phyloP scores from a whole-genome alignment of 2,113 vertebrate species.

The Cynopterus brachyotis region DNA sequence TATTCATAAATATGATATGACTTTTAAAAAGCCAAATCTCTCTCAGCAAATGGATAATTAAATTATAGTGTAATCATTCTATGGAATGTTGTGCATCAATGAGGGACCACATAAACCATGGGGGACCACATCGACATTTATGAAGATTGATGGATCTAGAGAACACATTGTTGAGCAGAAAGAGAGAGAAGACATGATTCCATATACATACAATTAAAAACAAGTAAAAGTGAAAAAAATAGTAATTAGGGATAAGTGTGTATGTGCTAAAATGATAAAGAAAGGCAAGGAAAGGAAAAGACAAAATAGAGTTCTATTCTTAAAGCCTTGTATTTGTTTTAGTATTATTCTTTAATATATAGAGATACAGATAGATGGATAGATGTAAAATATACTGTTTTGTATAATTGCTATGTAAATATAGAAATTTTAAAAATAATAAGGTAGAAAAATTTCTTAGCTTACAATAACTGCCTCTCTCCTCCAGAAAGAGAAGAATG shows the following conservation, averaged over 20 bases:
- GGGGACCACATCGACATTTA: background rate
- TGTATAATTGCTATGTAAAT: background rate
- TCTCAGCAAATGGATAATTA: background rate
- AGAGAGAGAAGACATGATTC: background rate
- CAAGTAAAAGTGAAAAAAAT: conserved; percentile 7
- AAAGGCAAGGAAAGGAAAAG: background rate
- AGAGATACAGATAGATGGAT: background rate
- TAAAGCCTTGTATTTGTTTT: background rate
- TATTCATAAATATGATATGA: background rate
- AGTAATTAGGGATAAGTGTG: background rate
- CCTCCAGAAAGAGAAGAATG: background rate
- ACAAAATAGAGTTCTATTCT: background rate
- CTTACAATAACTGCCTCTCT: background rate
- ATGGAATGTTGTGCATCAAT: background rate
- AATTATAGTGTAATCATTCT: background rate
- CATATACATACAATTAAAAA: background rate
- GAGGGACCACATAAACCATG: background rate
- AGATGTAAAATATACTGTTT: background rate
- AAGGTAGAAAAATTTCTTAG: background rate
- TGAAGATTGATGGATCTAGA: background rate
- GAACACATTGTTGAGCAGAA: background rate
- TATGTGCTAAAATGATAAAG: too few relatives aligned
- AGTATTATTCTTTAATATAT: background rate
- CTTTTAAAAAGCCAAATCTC: background rate
- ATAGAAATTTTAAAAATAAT: background rate